Base-by-base conservation (phyloP, 2,797 vertebrate genomes). In the Micromesistius poutassou region DNA sequence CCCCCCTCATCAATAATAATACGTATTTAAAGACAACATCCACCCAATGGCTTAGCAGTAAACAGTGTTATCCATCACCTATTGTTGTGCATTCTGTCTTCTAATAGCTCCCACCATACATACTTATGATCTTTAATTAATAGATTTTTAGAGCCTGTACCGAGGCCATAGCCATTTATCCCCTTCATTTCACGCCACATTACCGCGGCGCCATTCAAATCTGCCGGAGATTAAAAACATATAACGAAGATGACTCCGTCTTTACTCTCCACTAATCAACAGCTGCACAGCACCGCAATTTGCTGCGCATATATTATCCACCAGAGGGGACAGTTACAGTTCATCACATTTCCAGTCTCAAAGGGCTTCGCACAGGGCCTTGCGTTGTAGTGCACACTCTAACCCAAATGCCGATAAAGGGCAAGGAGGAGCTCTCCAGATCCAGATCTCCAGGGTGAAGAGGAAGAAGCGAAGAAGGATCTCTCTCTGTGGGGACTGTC, bases 101-200 rank as follows among this genome's bases (percentile, higher is more conserved):
- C 62, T 28, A 10, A 68, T 12, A 68, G n/a, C n/a, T 28, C 22
- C 25, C 55, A 62, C 55, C 5, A 25, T 22, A 22, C 1, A 62
- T 19, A 5, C 0, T 19, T 50, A 50, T 25, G 5, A 28, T 68
- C 22, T n/a, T 28, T 68, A 28, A 68, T 28, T n/a, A 62, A 62
- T n/a, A 7, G 22, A 22, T 62, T 62, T 25, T 62, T 8, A 25
- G 55, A 8, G 62, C 25, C n/a, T 68, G 62, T 28, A 28, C n/a
- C 62, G 2, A 68, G n/a, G 62, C 62, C n/a, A 68, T 3, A 12
- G 62, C 9, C 5, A 68, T 28, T 6, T 12, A 28, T 68, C 62
- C n/a, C n/a, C 62, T 68, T 68, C 25, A 68, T 68, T 68, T 68
- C 62, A 68, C 25, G 62, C 62, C 62, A 68, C 62, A 28, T 68